Base-by-base conservation (phyloP, 2,113 vertebrate species). In the Pygoscelis antarcticus region DNA sequence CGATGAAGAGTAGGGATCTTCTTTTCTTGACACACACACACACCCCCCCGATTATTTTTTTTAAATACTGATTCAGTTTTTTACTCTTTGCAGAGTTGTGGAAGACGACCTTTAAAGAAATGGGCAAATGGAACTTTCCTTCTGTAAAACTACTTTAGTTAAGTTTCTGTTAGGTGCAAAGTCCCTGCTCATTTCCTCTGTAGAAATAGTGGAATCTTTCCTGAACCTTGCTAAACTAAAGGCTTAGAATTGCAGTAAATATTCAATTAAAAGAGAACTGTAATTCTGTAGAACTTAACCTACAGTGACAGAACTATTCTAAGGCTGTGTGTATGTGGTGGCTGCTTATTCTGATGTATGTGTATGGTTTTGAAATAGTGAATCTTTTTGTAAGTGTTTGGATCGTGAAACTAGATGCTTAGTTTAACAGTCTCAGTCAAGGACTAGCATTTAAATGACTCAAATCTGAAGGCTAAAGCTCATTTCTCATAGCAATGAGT, bases 171-270 rank as follows among this genome's bases (percentile, higher is more conserved):
- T 21, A 44, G 38, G 4, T 54, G 13, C 10, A 7, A 44, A 66
- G 1, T 47, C 32, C 2, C 0, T 55, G 18, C 16, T 85, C 3
- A 2, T 38, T 76, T 64, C 3, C 1, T 30, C 15, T 58, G 44
- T 30, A 34, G 54, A 58, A 80, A 26, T 3, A 58, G 21, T 21
- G 11, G 15, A 49, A 20, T 57, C 11, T 19, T 89, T 46, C 11
- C 19, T 55, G 38, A 51, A 34, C 9, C 6, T 64, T 1, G 1
- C 14, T 44, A n/a, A 85, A 58, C 8, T 8, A 32, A 54, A 40
- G 40, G 10, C 12, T 65, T 72, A 55, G 61, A 68, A 30, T 51
- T 76, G 32, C 21, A 75, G 12, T 57, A 52, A 66, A 66, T 44
- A 47, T 9, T 18, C 15, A 64, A 2, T 60, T 62, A 68, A 21